A percentile compares a stretch with the other conserved stretches of the same genome.
Conservation (phyloP, 2,888 invertebrate species). For the Carterocephalus palaemon region DNA sequence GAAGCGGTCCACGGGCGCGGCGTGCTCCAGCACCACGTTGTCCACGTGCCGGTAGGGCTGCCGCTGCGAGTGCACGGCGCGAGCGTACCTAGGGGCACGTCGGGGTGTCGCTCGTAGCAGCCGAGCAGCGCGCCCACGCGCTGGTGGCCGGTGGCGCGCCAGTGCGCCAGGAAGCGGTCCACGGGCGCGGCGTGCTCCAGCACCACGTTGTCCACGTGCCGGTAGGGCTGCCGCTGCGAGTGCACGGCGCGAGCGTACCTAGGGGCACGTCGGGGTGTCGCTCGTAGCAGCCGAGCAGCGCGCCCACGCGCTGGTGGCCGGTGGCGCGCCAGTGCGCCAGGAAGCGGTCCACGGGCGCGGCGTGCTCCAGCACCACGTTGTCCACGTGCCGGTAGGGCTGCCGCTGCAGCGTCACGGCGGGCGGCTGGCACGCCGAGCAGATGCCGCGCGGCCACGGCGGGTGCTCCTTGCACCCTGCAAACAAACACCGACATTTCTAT, state of each 20-base stretch:
- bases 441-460: conserved; percentile 99
- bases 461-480: conserved; percentile 92
- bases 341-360: conserved; percentile 95
- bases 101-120: too few relatives aligned
- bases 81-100: too few relatives aligned
- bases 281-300: conserved; percentile 95
- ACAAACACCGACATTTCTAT: conserved; percentile 3
- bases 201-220: too few relatives aligned
- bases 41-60: too few relatives aligned
- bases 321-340: conserved; percentile 97
- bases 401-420: conserved; percentile 96
- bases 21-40: too few relatives aligned
- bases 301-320: conserved; percentile 95
- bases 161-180: too few relatives aligned
- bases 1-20: too few relatives aligned
- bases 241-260: conserved; percentile 67
- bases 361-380: conserved; percentile 97
- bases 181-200: too few relatives aligned
- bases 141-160: too few relatives aligned
- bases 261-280: conserved; percentile 94
- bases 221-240: too few relatives aligned
- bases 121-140: too few relatives aligned
- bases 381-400: conserved; percentile 98
- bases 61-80: too few relatives aligned
- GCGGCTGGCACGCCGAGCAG: conserved; percentile 99